Base-by-base conservation (phyloP, 2,888 invertebrate genomes). In the Andrena flavipes region DNA sequence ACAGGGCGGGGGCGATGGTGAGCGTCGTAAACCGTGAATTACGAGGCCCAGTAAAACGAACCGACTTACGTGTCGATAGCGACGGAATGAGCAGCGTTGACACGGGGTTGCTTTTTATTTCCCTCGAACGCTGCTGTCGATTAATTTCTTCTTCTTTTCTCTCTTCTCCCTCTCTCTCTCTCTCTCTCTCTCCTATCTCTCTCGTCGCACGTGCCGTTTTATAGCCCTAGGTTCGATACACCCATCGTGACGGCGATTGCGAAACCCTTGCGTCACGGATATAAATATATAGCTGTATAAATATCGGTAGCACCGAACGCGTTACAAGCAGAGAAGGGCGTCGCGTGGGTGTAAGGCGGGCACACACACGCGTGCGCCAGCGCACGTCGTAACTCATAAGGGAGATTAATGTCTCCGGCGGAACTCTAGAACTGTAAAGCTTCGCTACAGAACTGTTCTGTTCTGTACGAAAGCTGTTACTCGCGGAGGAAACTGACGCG, bases 351-450 rank as follows among this genome's bases (percentile, higher is more conserved):
- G 42, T 42, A 42, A 35, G 20, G 20, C 42, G 67, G 23, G 35
- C 10, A 48, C 10, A 54, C 2, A 16, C 48, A 23, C 48, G 75
- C 10, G 16, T 20, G 60, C 65, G 76, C 51, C 62, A 56, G 65
- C 65, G 23, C 68, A 71, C 59, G 74, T 88, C 91, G 87, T 91
- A 91, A 91, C 88, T 91, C 91, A 91, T 91, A 91, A 89, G 85
- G 84, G 87, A 89, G 91, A 91, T 91, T 91, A 91, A 91, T 90
- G 91, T 91, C 91, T 85, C 85, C 84, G 83, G 84, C 82, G 82
- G 84, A 87, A 87, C 89, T 85, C 80, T 87, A 87, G 87, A 89
- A 89, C 85, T 89, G 87, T 83, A 89, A 87, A 89, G 89, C 89
- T 87, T 80, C 82, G 87, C 84, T 84, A 80, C 76, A 84, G 84